Evolutionary conservation across 1,140 invertebrate genomes (phyloP).

Genomic region (Holcopasites calliopsidis): DNA sequence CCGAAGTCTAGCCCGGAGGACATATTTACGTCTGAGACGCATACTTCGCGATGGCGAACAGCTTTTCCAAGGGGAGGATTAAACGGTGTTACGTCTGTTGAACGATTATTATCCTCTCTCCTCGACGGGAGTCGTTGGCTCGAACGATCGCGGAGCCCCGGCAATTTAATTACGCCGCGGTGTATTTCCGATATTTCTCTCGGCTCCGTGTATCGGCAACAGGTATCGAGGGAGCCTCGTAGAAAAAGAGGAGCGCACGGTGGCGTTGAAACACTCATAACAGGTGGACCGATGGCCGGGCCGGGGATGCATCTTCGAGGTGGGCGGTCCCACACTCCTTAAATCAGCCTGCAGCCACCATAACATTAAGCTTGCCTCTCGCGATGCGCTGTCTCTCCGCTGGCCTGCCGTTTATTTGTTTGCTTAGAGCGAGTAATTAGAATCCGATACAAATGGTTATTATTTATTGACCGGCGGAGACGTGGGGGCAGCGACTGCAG

Average conservation of each 20-base stretch:
- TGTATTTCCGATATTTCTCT: slow-evolving; percentile 27
- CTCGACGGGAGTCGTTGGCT: not conserved
- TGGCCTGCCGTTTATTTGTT: slow-evolving; percentile 75
- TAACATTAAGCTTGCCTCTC: slow-evolving; percentile 69
- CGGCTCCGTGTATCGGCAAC: not conserved
- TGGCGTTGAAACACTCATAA: slow-evolving; percentile 73
- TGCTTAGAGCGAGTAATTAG: slow-evolving; percentile 79
- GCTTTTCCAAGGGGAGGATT: not conserved
- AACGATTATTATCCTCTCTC: not conserved
- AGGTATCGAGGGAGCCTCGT: not conserved
- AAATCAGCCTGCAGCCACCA: slow-evolving; percentile 76
- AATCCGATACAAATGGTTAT: slow-evolving; percentile 79
- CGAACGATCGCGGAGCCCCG: not conserved
- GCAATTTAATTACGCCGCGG: slow-evolving; percentile 37
- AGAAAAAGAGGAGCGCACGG: slow-evolving; percentile 40
- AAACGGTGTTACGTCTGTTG: not conserved
- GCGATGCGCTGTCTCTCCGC: slow-evolving; percentile 42
- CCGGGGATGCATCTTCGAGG: slow-evolving; percentile 72
- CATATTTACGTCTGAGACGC: too few relatives aligned
- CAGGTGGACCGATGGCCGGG: slow-evolving; percentile 67
- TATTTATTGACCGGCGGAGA: slow-evolving; percentile 70
- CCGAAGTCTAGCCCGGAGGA: not conserved
- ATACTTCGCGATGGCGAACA: not conserved
- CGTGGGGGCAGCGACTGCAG: not conserved
- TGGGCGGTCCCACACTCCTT: slow-evolving; percentile 79